Percentiles rank a stretch among this genome's conserved stretches.
Conservation (phyloP, 1,140 invertebrate genomes). For the Drosophila setifemur region DNA sequence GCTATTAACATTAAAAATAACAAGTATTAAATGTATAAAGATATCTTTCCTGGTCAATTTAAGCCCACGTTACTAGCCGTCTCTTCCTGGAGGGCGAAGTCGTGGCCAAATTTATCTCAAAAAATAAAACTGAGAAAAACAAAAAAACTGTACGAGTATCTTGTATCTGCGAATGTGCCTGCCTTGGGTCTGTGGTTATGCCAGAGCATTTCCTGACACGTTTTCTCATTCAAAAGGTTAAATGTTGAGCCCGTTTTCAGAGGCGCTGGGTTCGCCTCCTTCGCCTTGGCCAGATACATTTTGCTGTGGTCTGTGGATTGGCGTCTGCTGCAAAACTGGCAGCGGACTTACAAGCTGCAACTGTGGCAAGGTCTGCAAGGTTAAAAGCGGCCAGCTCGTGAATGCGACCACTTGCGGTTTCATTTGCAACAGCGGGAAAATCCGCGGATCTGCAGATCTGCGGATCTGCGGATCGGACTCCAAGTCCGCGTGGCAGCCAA, state of each 20-base stretch:
- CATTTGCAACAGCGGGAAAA: slow-evolving; percentile 30
- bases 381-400: slow-evolving; percentile 57
- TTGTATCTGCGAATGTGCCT: slow-evolving; percentile 8
- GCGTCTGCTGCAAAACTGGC: slow-evolving; percentile 5
- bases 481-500: too few relatives aligned
- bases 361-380: slow-evolving; percentile 79
- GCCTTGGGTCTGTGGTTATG: slow-evolving; percentile 33
- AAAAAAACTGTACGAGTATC: neutral
- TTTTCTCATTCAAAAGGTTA: slow-evolving; percentile 63
- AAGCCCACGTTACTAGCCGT: slow-evolving; percentile 8
- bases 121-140: neutral
- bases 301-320: slow-evolving; percentile 1
- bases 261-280: slow-evolving; percentile 46
- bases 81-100: slow-evolving; percentile 33
- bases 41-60: slow-evolving; percentile 16
- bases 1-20: slow-evolving; percentile 24
- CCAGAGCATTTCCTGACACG: slow-evolving; percentile 64
- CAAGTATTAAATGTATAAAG: slow-evolving; percentile 20
- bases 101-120: slow-evolving; percentile 14
- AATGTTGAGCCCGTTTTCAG: slow-evolving; percentile 28
- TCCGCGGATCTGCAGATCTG: slow-evolving; percentile 22
- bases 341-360: slow-evolving; percentile 51
- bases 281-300: slow-evolving; percentile 64
- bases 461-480: slow-evolving; percentile 3
- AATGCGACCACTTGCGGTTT: slow-evolving; percentile 49